These are phyloP conservation scores for Dromiciops gliroides DNA, from an alignment of 2,113 vertebrate genomes.

Conservation along the genomic window DNA sequence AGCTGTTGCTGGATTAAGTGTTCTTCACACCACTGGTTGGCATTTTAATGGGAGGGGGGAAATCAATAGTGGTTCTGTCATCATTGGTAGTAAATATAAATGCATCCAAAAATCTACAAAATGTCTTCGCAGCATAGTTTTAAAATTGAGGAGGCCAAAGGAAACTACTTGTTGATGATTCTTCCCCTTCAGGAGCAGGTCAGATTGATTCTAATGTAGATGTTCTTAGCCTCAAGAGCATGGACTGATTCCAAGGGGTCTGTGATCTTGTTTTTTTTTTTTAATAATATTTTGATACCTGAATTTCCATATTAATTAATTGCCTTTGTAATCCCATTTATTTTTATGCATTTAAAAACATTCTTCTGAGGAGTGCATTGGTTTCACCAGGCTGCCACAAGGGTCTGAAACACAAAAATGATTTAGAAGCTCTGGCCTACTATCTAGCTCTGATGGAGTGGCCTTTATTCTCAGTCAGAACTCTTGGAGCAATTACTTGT, in stretches of 20 bases:
- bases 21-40: constrained; percentile 42
- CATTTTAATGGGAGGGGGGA: constrained; percentile 51
- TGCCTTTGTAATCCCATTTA: neutral
- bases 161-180: neutral
- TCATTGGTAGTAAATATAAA: constrained; percentile 9
- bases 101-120: neutral
- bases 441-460: neutral
- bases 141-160: constrained; percentile 27
- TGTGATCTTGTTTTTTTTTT: neutral
- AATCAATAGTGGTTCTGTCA: constrained; percentile 52
- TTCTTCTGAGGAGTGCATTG: neutral
- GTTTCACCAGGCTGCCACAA: neutral
- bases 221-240: neutral
- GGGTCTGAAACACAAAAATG: neutral
- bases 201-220: neutral
- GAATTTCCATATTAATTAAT: neutral
- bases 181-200: constrained; percentile 5
- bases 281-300: neutral
- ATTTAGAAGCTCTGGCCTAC: neutral
- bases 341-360: neutral
- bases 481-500: neutral
- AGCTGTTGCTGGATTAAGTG: neutral
- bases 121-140: constrained; percentile 25
- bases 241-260: neutral
- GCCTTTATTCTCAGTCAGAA: neutral